phyloP scores from a whole-genome alignment of 2,888 invertebrate species.

The Pilophorus perplexus region DNA sequence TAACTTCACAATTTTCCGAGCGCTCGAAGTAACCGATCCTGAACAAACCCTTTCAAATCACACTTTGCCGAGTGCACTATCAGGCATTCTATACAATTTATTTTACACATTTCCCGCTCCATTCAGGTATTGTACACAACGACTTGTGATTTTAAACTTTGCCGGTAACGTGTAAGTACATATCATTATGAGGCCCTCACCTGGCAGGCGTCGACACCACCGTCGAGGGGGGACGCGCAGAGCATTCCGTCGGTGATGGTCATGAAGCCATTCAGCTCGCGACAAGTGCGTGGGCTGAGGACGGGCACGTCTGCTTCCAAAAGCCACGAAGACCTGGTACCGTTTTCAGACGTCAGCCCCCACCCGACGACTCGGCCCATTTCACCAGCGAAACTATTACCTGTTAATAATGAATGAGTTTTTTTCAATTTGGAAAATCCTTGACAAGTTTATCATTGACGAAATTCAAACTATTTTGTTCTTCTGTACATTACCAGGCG shows the following conservation, averaged over 20 bases:
- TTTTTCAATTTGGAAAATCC: neutral
- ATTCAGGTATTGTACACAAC: too few species aligned
- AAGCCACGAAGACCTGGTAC: constrained; percentile 71
- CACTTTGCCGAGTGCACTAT: too few species aligned
- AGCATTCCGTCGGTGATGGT: constrained; percentile 73
- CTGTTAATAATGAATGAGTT: neutral
- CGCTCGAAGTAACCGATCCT: too few species aligned
- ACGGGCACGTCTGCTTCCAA: constrained; percentile 82
- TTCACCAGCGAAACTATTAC: constrained; percentile 38
- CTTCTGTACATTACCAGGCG: constrained; percentile 28
- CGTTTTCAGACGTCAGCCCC: constrained; percentile 80
- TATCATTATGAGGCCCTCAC: too few species aligned
- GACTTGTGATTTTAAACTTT: too few species aligned
- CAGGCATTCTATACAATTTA: too few species aligned
- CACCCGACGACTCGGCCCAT: constrained; percentile 76
- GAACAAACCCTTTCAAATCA: too few species aligned
- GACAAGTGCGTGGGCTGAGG: constrained; percentile 70
- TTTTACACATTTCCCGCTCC: too few species aligned
- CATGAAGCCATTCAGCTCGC: constrained; percentile 52
- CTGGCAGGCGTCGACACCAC: constrained; percentile 44
- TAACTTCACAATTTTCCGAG: too few species aligned
- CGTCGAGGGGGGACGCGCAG: constrained; percentile 50
- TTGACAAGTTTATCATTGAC: neutral
- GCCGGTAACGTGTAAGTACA: too few species aligned
- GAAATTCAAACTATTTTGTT: neutral